Base-by-base conservation (phyloP, 2,888 invertebrate species). In the Pocota personata region DNA sequence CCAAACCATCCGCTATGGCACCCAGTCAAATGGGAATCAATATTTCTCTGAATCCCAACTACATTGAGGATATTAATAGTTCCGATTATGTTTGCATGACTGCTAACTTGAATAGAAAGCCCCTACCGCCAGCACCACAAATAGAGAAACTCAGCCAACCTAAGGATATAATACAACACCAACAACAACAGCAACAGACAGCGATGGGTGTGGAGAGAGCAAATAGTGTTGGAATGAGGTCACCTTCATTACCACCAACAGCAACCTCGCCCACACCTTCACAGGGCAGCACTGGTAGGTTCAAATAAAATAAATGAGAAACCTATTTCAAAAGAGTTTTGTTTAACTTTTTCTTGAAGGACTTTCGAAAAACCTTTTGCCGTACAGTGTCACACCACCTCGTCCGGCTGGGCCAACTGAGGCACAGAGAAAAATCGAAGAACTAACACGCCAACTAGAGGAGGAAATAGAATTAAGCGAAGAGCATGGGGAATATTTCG, bases 401-500 rank as follows among this genome's bases (percentile, higher is more conserved):
- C 95, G 97, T 82, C 97, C 97, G 27, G 95, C 96, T 89, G 98
- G 98, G 2, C 97, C 97, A 19, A 97, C 97, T 72, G 98, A 98
- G 92, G 98, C 98, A 32, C 97, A 98, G 92, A 95, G 96, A 75
- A 98, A 98, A 93, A 96, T 98, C 90, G 98, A 98, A 92, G 98
- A 97, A 90, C 94, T 98, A 87, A 98, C 98, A 12, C 94, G 97
- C 67, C 97, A 98, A 91, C 94, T 98, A 87, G 98, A 98, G 91
- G 98, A 98, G 91, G 98, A 98, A 93, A 97, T 99, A 96, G 98
- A 98, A 92, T 96, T 97, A 89, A 97, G 97, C 90, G 97, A 97
- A 93, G 97, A 98, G 89, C 97, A 98, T 92, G 98, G 98, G 89
- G 98, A 98, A 93, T 98, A 98, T 93, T 98, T 98, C 94, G 98